Evolutionary conservation across 2,113 vertebrate genomes (phyloP), one percentile per base, ranked within the genome.

Genomic region (Anthoscopus minutus): DNA sequence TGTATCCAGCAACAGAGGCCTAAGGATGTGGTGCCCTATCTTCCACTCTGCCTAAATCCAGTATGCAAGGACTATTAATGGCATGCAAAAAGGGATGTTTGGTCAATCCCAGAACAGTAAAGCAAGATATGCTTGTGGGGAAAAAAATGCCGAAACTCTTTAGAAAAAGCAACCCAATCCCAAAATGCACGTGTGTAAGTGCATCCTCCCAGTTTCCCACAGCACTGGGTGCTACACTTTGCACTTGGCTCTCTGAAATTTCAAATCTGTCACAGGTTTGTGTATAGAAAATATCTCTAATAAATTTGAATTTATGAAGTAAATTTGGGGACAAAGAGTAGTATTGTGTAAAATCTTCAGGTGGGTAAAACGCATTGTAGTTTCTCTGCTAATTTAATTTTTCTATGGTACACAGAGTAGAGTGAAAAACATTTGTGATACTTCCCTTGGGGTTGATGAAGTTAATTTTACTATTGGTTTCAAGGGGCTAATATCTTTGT

Each of bases 1-100:
- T 35, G 14, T 57, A 9, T 24, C 47, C 64, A 31, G 0, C 38
- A 38, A 38, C 0, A 1, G 33, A 71, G 1, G 1, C 31, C 35
- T 50, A 16, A 0, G 0, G 73, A 17, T 31, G 2, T 14, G 72
- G 42, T 80, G 15, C 30, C 31, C 11, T 45, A 20, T 31, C n/a
- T 77, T 21, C 37, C 1, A 2, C 37, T 66, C 40, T 73, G 53
- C 40, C 35, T 54, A 37, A 23, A 15, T 31, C n/a, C 44, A 54
- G 47, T 4, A 1, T 77, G 58, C n/a, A 38, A 33, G n/a, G 13
- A 24, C 19, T 54, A 0, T 47, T 53, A 40, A 31, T 25, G 40
- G 11, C 30, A 3, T 20, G 21, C 10, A 27, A 28, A 31, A 21
- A 8, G 15, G 40, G 5, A 3, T 78, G 47, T 65, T 58, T 78